Percentiles rank a stretch among this genome's conserved stretches.
phyloP scores from a whole-genome alignment of 2,888 invertebrate genomes.

The Ophioninae sp. region DNA sequence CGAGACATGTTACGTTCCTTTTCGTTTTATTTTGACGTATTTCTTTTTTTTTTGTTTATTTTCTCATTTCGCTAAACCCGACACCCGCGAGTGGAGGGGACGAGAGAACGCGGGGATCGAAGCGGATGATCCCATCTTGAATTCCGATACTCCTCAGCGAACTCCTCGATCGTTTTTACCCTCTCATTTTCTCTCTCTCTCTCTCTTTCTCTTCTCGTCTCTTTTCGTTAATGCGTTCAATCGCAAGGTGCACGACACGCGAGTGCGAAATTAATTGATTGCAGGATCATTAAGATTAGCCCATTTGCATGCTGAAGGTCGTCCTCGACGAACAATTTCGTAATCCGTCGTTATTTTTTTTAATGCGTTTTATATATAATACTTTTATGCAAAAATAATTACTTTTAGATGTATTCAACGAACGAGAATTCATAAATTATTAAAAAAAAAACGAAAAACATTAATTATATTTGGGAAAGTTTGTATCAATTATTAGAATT shows the following conservation, averaged over 20 bases:
- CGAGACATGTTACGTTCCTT: constrained; percentile 36
- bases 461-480: too few species aligned
- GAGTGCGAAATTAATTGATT: not conserved
- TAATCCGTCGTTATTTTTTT: not conserved
- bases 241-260: not conserved
- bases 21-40: not conserved
- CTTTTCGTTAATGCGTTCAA: not conserved
- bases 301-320: not conserved
- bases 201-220: not conserved
- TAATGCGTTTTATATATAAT: not conserved
- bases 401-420: too few species aligned
- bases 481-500: too few species aligned
- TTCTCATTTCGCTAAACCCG: constrained; percentile 28
- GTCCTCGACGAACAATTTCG: not conserved
- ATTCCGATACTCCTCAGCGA: constrained; percentile 47
- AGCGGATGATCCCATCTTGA: constrained; percentile 53
- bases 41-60: constrained; percentile 15
- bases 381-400: too few species aligned
- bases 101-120: constrained; percentile 46
- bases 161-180: constrained; percentile 25
- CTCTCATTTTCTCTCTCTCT: not conserved
- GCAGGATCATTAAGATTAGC: not conserved
- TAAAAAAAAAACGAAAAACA: too few species aligned
- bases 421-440: too few species aligned
- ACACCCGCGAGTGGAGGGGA: constrained; percentile 28